These are phyloP conservation scores for Callimorpha dominula DNA, from an alignment of 2,888 invertebrate species.

Conservation along the genomic window DNA sequence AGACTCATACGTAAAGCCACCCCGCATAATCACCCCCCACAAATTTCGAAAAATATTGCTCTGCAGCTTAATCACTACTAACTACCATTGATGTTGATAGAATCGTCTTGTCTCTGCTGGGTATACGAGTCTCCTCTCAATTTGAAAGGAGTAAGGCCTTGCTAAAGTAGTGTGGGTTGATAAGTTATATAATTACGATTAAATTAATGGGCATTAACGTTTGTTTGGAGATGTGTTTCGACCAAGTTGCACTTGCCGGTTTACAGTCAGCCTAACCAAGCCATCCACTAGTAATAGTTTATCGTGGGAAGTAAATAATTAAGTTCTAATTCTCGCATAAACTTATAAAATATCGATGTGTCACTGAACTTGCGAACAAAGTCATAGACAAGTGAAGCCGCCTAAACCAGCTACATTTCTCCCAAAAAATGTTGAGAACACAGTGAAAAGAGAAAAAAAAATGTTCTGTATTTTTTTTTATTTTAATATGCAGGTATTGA, in stretches of 20 bases:
- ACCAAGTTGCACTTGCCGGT: neutral
- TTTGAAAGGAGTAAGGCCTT: neutral
- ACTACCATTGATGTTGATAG: neutral
- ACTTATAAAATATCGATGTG: too few relatives aligned
- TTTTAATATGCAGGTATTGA: too few relatives aligned
- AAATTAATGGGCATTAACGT: neutral
- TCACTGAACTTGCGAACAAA: too few relatives aligned
- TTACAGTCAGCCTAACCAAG: neutral
- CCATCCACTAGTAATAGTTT: too few relatives aligned
- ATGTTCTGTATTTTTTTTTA: too few relatives aligned
- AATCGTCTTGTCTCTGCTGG: neutral
- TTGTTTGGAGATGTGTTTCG: neutral
- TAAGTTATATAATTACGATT: neutral
- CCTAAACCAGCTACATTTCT: too few relatives aligned
- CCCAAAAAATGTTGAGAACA: too few relatives aligned
- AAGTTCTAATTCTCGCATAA: neutral
- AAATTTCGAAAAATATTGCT: neutral
- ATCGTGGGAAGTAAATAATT: neutral
- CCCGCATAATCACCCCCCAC: conserved; percentile 20
- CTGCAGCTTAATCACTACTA: neutral
- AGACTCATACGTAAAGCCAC: neutral
- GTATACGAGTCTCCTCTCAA: neutral
- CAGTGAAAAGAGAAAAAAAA: too few relatives aligned
- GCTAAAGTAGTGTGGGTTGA: neutral
- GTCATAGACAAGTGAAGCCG: too few relatives aligned